Percentiles rank a stretch among this genome's conserved stretches.
These are phyloP conservation scores for Prosopocoilus inquinatus DNA, from an alignment of 2,888 invertebrate genomes.

Conservation along the genomic window DNA sequence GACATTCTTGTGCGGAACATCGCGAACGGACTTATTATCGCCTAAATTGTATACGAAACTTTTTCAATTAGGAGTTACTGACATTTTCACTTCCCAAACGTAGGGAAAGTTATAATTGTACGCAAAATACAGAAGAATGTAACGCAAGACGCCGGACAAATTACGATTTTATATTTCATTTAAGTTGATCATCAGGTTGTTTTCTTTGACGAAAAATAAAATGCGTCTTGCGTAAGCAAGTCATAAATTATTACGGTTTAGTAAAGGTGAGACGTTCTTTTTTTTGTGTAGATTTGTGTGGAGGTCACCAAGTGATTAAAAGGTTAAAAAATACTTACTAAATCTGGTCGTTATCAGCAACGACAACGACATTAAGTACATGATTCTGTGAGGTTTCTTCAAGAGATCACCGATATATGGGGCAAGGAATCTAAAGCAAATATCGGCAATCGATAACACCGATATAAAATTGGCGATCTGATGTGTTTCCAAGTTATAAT, in stretches of 20 bases:
- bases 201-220: too few species aligned
- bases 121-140: too few species aligned
- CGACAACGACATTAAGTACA: constrained; percentile 63
- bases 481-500: constrained; percentile 58
- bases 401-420: constrained; percentile 67
- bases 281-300: neutral
- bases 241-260: constrained; percentile 4
- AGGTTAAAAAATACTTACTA: constrained; percentile 54
- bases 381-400: constrained; percentile 59
- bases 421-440: constrained; percentile 61
- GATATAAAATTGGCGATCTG: constrained; percentile 65
- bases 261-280: neutral
- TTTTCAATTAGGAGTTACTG: too few species aligned
- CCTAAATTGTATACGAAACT: too few species aligned
- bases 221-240: too few species aligned
- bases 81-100: too few species aligned
- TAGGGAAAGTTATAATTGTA: neutral
- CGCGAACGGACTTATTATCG: too few species aligned
- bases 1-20: too few species aligned
- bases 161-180: too few species aligned
- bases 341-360: constrained; percentile 61
- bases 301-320: too few species aligned
- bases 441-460: constrained; percentile 54
- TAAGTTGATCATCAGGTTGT: too few species aligned
- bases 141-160: too few species aligned